Evolutionary conservation across 2,888 invertebrate genomes (phyloP).

Genomic region (Tenthredo scrophulariae): DNA sequence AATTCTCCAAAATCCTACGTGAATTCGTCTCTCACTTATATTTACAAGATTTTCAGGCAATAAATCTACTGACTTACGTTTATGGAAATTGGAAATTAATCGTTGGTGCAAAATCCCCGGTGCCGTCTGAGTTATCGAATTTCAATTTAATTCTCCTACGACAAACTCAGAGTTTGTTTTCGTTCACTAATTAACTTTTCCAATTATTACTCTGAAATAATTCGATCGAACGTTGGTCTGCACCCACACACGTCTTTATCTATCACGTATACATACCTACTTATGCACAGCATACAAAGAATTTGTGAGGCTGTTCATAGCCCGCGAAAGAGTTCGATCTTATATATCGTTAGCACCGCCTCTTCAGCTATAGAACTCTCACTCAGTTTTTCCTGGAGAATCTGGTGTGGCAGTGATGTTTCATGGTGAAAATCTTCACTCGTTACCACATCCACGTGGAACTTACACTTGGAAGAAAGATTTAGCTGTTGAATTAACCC

Average conservation of each 20-base stretch:
- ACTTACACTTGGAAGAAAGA: neutral
- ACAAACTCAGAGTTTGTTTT: too few relatives aligned
- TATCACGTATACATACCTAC: neutral
- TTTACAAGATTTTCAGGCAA: neutral
- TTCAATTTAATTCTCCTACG: neutral
- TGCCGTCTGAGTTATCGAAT: neutral
- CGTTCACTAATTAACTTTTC: neutral
- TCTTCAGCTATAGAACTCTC: neutral
- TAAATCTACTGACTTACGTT: neutral
- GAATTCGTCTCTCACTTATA: too few relatives aligned
- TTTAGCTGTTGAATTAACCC: neutral
- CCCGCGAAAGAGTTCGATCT: too few relatives aligned
- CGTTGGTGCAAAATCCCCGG: neutral
- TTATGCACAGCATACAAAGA: neutral
- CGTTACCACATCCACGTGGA: neutral
- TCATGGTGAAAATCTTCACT: neutral
- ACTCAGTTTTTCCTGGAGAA: too few relatives aligned
- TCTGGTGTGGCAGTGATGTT: too few relatives aligned
- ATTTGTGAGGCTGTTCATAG: too few relatives aligned
- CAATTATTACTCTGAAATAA: neutral
- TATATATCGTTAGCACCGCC: too few relatives aligned
- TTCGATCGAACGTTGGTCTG: neutral
- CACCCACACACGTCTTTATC: too few relatives aligned
- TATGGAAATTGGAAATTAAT: neutral
- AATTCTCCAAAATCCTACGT: neutral